These are phyloP conservation scores for Oncorhynchus nerka DNA, from an alignment of 2,113 vertebrate species.

Conservation along the genomic window DNA sequence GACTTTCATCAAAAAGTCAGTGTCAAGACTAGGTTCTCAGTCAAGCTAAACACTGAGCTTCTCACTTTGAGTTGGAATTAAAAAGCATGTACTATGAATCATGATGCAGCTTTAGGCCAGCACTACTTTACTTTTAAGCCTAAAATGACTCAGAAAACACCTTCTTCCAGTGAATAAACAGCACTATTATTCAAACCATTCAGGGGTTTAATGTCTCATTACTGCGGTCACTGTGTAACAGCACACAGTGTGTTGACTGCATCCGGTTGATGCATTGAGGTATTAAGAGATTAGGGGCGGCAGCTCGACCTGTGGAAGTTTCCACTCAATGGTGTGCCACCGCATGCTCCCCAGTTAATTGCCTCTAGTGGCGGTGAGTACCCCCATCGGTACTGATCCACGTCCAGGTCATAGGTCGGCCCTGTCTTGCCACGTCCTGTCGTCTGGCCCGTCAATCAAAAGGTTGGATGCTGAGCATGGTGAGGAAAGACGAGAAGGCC, in stretches of 20 bases:
- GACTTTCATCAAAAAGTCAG: slow-evolving; percentile 58
- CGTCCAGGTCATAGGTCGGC: slow-evolving; percentile 52
- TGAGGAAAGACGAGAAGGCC: slow-evolving; percentile 29
- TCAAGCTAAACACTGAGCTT: slow-evolving; percentile 34
- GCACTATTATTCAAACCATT: background rate
- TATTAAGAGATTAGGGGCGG: slow-evolving; percentile 71
- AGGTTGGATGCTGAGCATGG: slow-evolving; percentile 55
- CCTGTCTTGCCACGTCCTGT: slow-evolving; percentile 45
- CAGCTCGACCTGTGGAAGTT: slow-evolving; percentile 52
- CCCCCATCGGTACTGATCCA: slow-evolving; percentile 47
- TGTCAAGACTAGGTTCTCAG: slow-evolving; percentile 33
- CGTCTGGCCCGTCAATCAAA: slow-evolving; percentile 60
- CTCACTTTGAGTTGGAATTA: slow-evolving; percentile 22
- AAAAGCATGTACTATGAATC: background rate
- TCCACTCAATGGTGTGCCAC: slow-evolving; percentile 46
- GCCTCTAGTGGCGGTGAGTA: slow-evolving; percentile 55
- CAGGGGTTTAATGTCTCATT: background rate
- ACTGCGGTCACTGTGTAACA: slow-evolving; percentile 1
- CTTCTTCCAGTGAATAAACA: slow-evolving; percentile 8
- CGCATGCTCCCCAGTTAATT: slow-evolving; percentile 57
- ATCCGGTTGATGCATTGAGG: slow-evolving; percentile 34
- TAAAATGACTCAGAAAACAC: background rate
- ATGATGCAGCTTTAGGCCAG: background rate
- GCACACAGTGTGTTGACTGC: slow-evolving; percentile 32
- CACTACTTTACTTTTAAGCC: background rate